Evolutionary conservation across 2,113 vertebrate species (phyloP).

Genomic region (Himantopus leucocephalus): DNA sequence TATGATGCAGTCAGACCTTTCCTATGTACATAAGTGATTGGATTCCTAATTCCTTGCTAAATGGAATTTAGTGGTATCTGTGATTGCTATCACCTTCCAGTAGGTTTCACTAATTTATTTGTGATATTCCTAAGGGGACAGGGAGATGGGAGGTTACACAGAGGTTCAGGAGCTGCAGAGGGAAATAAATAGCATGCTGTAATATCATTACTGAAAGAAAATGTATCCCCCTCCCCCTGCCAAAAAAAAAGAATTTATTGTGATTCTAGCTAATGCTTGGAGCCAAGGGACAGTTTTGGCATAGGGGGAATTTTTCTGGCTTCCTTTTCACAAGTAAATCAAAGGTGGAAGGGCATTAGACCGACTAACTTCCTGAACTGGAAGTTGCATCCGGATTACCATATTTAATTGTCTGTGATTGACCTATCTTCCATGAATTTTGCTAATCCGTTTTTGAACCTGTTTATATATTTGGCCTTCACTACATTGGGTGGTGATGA

Average conservation of each 20-base stretch:
- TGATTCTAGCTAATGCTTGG: background rate
- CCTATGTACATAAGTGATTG: background rate
- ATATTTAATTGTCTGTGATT: constrained; percentile 33
- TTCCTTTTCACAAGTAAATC: constrained; percentile 22
- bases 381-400: constrained; percentile 32
- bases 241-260: background rate
- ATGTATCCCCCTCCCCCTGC: background rate
- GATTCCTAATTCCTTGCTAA: background rate
- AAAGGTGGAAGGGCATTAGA: constrained; percentile 29
- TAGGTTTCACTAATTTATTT: constrained; percentile 17
- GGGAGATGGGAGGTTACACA: background rate
- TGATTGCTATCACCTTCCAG: constrained; percentile 20
- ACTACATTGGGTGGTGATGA: background rate
- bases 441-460: background rate
- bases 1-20: background rate
- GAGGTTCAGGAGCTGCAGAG: background rate
- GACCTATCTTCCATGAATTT: background rate
- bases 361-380: constrained; percentile 30
- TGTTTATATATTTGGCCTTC: background rate
- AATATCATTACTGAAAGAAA: constrained; percentile 22
- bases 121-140: constrained; percentile 6
- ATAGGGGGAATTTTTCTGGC: background rate
- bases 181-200: background rate
- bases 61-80: background rate
- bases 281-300: constrained; percentile 46